Conservation (phyloP, 2,797 vertebrate genomes). For the Acanthis flammea region DNA sequence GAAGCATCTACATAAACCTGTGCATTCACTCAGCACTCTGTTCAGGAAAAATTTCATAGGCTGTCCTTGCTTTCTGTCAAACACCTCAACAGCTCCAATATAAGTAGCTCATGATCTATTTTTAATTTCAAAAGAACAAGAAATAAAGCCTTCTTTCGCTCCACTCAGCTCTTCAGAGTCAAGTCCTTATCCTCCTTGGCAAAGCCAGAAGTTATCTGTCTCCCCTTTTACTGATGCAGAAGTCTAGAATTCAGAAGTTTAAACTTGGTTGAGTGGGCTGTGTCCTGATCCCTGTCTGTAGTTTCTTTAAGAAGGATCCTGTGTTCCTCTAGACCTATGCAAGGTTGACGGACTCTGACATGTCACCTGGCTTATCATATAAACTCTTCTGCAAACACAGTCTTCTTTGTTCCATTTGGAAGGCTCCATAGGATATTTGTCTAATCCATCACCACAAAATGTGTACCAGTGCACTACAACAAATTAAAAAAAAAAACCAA, state of each 20-base stretch:
- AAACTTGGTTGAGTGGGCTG: neutral
- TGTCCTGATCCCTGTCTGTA: neutral
- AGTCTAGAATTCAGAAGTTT: neutral
- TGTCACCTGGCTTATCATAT: neutral
- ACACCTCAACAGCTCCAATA: neutral
- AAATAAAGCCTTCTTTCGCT: neutral
- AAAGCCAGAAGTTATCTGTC: neutral
- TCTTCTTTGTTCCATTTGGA: neutral
- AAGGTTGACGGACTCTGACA: neutral
- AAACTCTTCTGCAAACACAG: neutral
- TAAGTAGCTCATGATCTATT: neutral
- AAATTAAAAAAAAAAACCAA: neutral
- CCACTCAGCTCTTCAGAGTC: neutral
- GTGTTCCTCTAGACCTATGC: neutral
- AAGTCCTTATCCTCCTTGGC: neutral
- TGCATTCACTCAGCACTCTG: neutral
- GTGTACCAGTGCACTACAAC: neutral
- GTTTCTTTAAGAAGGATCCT: neutral
- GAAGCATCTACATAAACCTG: neutral
- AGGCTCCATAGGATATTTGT: neutral
- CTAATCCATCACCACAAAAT: neutral
- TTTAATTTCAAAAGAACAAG: neutral
- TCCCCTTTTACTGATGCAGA: neutral
- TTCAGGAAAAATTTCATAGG: neutral
- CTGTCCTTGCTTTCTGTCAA: neutral